Evolutionary conservation across 2,113 vertebrate genomes (phyloP).

Genomic region (Podarcis cretensis): DNA sequence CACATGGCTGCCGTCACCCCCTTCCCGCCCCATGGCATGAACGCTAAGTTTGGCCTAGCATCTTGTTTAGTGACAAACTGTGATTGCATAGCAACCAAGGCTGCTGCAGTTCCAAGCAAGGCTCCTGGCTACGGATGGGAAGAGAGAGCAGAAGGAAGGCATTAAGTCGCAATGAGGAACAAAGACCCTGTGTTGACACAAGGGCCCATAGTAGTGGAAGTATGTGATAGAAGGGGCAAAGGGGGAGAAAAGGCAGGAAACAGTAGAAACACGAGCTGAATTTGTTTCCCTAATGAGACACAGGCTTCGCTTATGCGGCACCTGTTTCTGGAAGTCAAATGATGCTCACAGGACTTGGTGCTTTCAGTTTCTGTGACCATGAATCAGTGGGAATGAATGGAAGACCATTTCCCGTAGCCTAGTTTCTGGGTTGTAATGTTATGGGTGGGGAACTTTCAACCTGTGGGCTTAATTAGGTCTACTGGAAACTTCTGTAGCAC

Average conservation of each 20-base stretch:
- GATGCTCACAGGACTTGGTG: background rate
- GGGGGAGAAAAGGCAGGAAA: background rate
- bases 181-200: constrained; percentile 1
- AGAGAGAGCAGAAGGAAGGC: constrained; percentile 9
- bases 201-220: background rate
- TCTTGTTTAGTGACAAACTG: constrained; percentile 41
- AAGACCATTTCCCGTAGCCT: background rate
- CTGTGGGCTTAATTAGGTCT: no score
- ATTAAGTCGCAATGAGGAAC: constrained; percentile 48
- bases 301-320: background rate
- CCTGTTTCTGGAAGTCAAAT: background rate
- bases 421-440: background rate
- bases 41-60: constrained; percentile 12
- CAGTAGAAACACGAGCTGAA: background rate
- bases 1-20: background rate
- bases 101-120: background rate
- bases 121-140: background rate
- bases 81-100: constrained; percentile 41
- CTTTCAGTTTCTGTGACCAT: background rate
- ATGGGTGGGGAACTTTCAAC: no score
- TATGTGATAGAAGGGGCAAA: fast-evolving
- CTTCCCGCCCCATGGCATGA: background rate
- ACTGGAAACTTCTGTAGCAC: no score
- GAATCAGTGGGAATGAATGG: background rate
- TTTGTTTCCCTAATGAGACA: background rate